Base-by-base conservation (phyloP, 2,797 vertebrate species). In the Todus mexicanus region DNA sequence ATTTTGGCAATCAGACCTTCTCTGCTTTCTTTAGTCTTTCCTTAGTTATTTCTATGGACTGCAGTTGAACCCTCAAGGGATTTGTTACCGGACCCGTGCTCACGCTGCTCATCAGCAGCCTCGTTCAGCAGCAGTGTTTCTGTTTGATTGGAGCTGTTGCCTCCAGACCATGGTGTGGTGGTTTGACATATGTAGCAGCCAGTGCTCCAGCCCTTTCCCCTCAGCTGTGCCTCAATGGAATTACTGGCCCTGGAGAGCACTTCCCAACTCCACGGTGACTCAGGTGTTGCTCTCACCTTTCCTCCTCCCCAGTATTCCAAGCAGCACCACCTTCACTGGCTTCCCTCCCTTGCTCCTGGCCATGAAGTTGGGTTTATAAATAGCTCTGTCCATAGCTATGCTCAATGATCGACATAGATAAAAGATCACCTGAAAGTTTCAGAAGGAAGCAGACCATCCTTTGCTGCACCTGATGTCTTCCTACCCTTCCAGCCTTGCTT, bases 201-300 rank as follows among this genome's bases (percentile, higher is more conserved):
- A 33, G 23, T 19, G 43, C 21, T 71, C 65, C 66, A 45, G n/a
- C 42, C 13, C n/a, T 59, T 61, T 27, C 20, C 37, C 22, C 19
- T 13, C 33, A 27, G 19, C 48, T 26, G 16, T 53, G 50, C 59
- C 63, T 43, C 60, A 38, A 26, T 13, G 65, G 31, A 38, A 25
- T 70, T 45, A 8, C 68, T 56, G 70, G 25, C 63, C 12, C 77
- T 4, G 2, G 11, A 27, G 47, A 74, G 45, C 45, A 35, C 10
- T 35, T 77, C 63, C 65, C 48, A 53, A 0, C 25, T 35, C 14
- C 0, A 0, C 3, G 1, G 1, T 43, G 27, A 25, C 22, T 47
- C 15, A 2, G 31, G 11, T 53, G 68, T 57, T 80, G 45, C 35
- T 56, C 43, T 35, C 38, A 17, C 3, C 1, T 69, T 31, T 77